Conservation (phyloP, 2,797 vertebrate species). For the Pseudochaenichthys georgianus region DNA sequence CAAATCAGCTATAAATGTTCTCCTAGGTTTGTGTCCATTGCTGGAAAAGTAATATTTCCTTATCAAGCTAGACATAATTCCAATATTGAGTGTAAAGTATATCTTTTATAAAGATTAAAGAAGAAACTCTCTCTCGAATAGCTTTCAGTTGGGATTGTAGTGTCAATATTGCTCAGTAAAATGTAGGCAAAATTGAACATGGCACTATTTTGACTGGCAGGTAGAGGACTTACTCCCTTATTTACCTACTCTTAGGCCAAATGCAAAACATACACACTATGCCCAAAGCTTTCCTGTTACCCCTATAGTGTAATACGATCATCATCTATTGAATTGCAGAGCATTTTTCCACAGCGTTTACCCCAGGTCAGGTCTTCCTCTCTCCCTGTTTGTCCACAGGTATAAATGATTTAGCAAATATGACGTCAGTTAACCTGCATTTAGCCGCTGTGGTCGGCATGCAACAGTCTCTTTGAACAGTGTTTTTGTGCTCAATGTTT, state of each 20-base stretch:
- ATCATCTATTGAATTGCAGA: constrained; percentile 16
- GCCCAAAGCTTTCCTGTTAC: constrained; percentile 34
- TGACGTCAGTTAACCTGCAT: constrained; percentile 25
- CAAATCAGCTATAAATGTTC: neutral
- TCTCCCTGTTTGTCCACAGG: constrained; percentile 24
- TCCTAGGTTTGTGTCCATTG: neutral
- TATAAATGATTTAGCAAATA: constrained; percentile 47
- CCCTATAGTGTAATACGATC: constrained; percentile 42
- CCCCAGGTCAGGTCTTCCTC: neutral
- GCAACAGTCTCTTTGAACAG: constrained; percentile 18
- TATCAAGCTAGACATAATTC: neutral
- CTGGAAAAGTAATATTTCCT: constrained; percentile 3
- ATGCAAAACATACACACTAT: neutral
- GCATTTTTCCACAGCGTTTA: constrained; percentile 3
- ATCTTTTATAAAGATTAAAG: neutral
- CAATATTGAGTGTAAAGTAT: neutral
- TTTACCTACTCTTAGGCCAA: constrained; percentile 1
- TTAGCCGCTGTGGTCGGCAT: constrained; percentile 33
- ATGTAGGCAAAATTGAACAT: neutral
- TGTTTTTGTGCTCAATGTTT: constrained; percentile 2
- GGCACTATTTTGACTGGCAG: neutral
- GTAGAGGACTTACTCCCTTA: neutral
- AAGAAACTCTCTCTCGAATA: constrained; percentile 5
- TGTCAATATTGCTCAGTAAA: constrained; percentile 1
- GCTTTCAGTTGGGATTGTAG: constrained; percentile 3